These are phyloP conservation scores for Apostichopus japonicus DNA, from an alignment of 35 echinoderm and acorn worm species.

Conservation along the genomic window DNA sequence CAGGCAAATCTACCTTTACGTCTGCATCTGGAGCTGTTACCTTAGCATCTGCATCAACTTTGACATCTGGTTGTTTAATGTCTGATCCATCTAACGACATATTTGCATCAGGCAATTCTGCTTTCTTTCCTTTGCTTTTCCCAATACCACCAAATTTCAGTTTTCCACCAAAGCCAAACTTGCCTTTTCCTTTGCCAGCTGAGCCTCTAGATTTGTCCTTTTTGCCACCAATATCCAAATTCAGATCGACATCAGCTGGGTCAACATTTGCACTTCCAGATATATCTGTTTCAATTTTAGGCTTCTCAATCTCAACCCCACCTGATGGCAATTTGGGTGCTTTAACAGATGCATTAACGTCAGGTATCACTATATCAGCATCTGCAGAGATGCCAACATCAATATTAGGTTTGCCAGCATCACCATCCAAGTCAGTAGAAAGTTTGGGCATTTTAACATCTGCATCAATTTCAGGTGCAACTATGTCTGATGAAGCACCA, in stretches of 20 bases:
- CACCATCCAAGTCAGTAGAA: slow-evolving; percentile 34
- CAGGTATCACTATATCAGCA: slow-evolving; percentile 40
- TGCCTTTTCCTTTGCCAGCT: slow-evolving; percentile 53
- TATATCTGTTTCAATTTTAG: slow-evolving; percentile 23
- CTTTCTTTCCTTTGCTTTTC: slow-evolving; percentile 52
- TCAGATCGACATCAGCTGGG: slow-evolving; percentile 36
- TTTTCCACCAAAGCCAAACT: slow-evolving; percentile 61
- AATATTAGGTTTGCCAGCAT: neutral
- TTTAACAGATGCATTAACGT: slow-evolving; percentile 50
- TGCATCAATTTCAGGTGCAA: slow-evolving; percentile 42
- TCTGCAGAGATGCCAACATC: neutral
- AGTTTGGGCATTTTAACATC: slow-evolving; percentile 14
- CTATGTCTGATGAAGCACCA: neutral
- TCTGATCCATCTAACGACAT: slow-evolving; percentile 21
- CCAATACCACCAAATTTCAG: slow-evolving; percentile 55
- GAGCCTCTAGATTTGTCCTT: slow-evolving; percentile 44
- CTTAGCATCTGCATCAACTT: slow-evolving; percentile 36
- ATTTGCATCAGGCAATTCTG: slow-evolving; percentile 29
- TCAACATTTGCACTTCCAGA: slow-evolving; percentile 34
- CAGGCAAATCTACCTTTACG: slow-evolving; percentile 14
- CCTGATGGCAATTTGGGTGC: slow-evolving; percentile 14
- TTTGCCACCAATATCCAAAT: slow-evolving; percentile 25
- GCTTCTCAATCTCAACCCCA: neutral
- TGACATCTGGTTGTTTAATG: slow-evolving; percentile 57
- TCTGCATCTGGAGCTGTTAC: slow-evolving; percentile 7